Percentiles rank a stretch among this genome's conserved stretches.
These are phyloP conservation scores for Uromys caudimaculatus DNA, from an alignment of 2,797 vertebrate species.

Conservation along the genomic window DNA sequence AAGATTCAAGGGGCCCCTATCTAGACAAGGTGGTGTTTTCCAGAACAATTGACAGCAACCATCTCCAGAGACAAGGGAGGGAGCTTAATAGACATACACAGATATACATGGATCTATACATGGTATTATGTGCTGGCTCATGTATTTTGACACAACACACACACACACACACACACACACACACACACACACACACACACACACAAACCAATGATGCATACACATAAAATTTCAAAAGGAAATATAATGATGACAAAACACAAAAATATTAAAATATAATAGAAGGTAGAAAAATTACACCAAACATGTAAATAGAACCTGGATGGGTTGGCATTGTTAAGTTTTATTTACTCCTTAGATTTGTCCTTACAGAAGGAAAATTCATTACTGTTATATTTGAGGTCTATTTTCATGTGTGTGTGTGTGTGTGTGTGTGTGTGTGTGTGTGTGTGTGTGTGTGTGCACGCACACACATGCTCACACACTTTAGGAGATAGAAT, in stretches of 20 bases:
- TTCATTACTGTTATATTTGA: background rate
- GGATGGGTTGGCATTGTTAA: background rate
- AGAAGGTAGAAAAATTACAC: background rate
- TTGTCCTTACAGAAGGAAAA: background rate
- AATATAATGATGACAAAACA: background rate
- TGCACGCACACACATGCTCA: rapidly evolving
- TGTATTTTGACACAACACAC: background rate
- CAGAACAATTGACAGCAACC: background rate
- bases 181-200: too few species aligned
- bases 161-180: too few species aligned
- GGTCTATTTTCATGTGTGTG: background rate
- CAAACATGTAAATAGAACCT: background rate
- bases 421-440: background rate
- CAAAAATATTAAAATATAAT: background rate
- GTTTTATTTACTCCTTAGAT: background rate
- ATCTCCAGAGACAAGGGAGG: background rate
- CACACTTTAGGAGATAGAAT: background rate
- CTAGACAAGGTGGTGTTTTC: background rate
- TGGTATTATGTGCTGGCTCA: background rate
- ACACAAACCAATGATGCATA: background rate
- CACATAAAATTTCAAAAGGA: background rate
- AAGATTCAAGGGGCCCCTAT: background rate
- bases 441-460: background rate
- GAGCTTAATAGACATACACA: background rate
- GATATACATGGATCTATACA: too few species aligned